These are phyloP conservation scores for Clanis bilineata DNA, from an alignment of 2,888 invertebrate genomes.

Conservation along the genomic window DNA sequence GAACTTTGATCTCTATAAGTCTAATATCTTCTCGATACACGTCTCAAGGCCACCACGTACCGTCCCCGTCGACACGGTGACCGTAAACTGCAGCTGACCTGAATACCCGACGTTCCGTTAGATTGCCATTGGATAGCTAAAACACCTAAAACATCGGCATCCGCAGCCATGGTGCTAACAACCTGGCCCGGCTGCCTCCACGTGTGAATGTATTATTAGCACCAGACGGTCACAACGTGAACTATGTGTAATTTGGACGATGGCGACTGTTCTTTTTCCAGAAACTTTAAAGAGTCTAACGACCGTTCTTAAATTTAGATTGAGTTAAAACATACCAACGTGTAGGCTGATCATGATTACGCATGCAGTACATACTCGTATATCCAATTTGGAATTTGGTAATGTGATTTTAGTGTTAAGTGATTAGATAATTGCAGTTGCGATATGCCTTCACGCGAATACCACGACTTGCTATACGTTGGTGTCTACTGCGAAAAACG, in stretches of 20 bases:
- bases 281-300: slow-evolving; percentile 27
- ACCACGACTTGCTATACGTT: background rate
- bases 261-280: slow-evolving; percentile 32
- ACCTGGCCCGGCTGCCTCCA: slow-evolving; percentile 35
- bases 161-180: slow-evolving; percentile 42
- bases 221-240: slow-evolving; percentile 35
- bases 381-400: background rate
- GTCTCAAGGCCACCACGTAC: background rate
- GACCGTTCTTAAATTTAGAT: slow-evolving; percentile 32
- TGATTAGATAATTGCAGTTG: background rate
- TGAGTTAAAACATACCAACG: slow-evolving; percentile 26
- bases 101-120: slow-evolving; percentile 17
- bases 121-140: slow-evolving; percentile 16
- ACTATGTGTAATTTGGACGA: slow-evolving; percentile 25
- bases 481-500: background rate
- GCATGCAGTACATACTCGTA: background rate
- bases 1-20: background rate
- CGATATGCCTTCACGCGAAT: background rate
- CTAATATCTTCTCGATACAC: background rate
- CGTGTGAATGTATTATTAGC: slow-evolving; percentile 53
- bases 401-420: background rate
- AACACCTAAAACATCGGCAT: slow-evolving; percentile 31
- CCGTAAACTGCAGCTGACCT: slow-evolving; percentile 12
- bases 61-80: background rate
- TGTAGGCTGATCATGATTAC: background rate